Percentiles rank a stretch among this genome's conserved stretches.
Evolutionary conservation across 2,113 vertebrate species (phyloP).

Genomic region (Tonatia bakeri): DNA sequence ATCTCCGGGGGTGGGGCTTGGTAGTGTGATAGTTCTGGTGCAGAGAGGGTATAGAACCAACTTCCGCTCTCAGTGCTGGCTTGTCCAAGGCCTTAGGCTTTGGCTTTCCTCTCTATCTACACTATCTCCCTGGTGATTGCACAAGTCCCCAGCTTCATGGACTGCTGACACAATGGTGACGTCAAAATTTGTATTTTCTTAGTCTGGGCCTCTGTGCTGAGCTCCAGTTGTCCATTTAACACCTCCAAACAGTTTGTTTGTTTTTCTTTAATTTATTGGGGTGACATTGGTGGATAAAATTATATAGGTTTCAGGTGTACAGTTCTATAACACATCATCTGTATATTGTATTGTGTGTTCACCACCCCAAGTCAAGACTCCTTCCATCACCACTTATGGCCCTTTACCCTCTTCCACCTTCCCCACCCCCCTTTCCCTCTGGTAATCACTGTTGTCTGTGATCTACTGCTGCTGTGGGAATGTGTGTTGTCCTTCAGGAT

Average conservation of each 20-base stretch:
- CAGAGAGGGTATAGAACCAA: not conserved
- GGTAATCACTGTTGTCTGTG: not conserved
- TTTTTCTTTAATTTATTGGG: not conserved
- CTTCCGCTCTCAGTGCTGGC: not conserved
- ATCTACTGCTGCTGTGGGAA: not conserved
- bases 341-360: not conserved
- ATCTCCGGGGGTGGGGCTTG: not conserved
- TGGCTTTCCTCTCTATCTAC: not conserved
- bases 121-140: not conserved
- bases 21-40: not conserved
- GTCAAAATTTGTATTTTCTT: not conserved
- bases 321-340: not conserved
- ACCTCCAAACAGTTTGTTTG: not conserved
- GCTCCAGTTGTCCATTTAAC: not conserved
- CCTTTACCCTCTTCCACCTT: not conserved
- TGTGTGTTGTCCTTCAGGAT: not conserved
- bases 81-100: not conserved
- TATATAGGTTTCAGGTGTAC: not conserved
- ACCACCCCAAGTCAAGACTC: not conserved
- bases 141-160: not conserved
- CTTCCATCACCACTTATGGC: not conserved
- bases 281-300: not conserved
- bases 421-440: not conserved
- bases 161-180: not conserved
- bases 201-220: not conserved